phyloP scores from a whole-genome alignment of 2,888 invertebrate genomes.

The Pristionchus japonicus region DNA sequence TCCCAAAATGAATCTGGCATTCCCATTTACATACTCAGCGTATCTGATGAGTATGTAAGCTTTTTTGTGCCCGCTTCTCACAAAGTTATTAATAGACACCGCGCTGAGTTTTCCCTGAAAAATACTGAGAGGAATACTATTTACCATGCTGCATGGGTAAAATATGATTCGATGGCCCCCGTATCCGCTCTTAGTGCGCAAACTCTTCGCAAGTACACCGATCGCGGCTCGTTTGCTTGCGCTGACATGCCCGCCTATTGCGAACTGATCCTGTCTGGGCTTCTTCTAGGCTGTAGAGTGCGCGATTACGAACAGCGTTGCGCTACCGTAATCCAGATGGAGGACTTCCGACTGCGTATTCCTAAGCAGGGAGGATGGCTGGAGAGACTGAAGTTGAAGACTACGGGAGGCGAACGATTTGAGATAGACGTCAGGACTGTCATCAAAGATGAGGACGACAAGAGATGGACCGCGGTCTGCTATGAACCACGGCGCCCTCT shows the following conservation, averaged over 20 bases:
- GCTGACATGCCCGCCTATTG: not conserved
- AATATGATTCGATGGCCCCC: not conserved
- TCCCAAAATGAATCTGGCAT: not conserved
- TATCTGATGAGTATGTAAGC: not conserved
- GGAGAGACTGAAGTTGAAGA: not conserved
- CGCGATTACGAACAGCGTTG: conserved; percentile 1
- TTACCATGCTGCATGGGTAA: not conserved
- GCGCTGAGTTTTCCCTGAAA: not conserved
- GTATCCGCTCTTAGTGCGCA: not conserved
- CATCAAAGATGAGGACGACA: not conserved
- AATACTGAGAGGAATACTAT: not conserved
- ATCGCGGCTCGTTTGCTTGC: not conserved
- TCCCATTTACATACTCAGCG: not conserved
- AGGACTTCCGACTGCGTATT: not conserved
- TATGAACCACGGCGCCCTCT: not conserved
- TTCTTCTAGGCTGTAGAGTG: not conserved
- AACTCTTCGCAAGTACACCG: not conserved
- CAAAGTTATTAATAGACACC: not conserved
- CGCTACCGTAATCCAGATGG: not conserved
- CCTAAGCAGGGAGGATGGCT: not conserved
- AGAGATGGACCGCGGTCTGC: not conserved
- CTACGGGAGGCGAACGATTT: not conserved
- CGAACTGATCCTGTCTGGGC: not conserved
- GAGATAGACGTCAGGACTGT: not conserved
- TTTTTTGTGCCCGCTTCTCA: not conserved